Conservation (phyloP, 2,797 vertebrate genomes). For the Cynopterus sphinx region DNA sequence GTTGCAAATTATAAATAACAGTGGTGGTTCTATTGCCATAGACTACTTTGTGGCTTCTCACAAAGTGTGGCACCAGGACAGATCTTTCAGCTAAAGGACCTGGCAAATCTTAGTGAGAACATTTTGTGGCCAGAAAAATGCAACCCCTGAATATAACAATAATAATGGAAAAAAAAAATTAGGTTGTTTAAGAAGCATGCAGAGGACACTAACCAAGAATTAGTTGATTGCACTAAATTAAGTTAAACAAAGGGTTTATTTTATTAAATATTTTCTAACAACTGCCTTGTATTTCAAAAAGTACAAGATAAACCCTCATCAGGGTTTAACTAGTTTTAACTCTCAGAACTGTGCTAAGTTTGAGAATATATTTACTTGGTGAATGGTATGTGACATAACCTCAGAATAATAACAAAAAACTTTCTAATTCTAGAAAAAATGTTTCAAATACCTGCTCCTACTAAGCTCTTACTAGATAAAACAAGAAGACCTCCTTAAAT, state of each 20-base stretch:
- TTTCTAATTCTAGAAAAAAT: neutral
- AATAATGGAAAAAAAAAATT: neutral
- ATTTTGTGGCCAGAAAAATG: neutral
- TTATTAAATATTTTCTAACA: constrained; percentile 26
- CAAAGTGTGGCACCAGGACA: neutral
- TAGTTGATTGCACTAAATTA: neutral
- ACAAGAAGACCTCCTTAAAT: neutral
- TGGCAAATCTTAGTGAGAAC: neutral
- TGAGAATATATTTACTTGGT: neutral
- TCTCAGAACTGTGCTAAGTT: neutral
- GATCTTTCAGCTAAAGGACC: neutral
- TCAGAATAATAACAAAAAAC: neutral
- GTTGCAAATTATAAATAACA: neutral
- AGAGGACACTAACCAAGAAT: neutral
- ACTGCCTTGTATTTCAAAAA: neutral
- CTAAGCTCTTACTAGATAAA: neutral
- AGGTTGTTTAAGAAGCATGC: neutral
- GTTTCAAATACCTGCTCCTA: neutral
- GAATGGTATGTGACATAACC: neutral
- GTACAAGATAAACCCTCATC: neutral
- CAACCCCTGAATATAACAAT: neutral
- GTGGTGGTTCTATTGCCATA: neutral
- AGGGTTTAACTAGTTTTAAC: neutral
- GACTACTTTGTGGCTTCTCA: neutral
- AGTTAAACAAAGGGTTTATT: neutral